A percentile compares a stretch with the other conserved stretches of the same genome.
These are phyloP conservation scores for Oncorhynchus clarkii DNA, from an alignment of 2,113 vertebrate species.

Conservation along the genomic window DNA sequence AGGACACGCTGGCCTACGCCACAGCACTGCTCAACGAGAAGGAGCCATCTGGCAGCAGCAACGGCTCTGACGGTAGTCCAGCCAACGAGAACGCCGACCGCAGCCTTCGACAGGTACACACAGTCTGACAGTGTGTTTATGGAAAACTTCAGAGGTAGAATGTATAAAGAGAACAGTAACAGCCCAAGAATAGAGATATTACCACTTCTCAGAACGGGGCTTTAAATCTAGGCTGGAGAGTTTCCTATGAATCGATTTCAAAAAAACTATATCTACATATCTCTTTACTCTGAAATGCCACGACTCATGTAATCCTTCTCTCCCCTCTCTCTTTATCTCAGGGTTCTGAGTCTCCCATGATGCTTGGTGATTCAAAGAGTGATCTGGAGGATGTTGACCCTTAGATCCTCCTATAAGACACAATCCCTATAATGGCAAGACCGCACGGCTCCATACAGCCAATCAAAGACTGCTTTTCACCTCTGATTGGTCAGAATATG, in stretches of 20 bases:
- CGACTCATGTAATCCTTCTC: not conserved
- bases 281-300: too few species aligned
- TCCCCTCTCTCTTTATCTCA: slow-evolving; percentile 50
- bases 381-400: slow-evolving; percentile 97
- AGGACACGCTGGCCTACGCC: slow-evolving; percentile 96
- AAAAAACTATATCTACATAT: too few species aligned
- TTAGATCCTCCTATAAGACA: slow-evolving; percentile 62
- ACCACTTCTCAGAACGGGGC: too few species aligned
- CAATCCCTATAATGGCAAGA: slow-evolving; percentile 53
- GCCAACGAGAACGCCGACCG: slow-evolving; percentile 91
- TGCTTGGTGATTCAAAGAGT: slow-evolving; percentile 93
- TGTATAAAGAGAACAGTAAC: too few species aligned
- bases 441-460: slow-evolving; percentile 54
- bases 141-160: too few species aligned
- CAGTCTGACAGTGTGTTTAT: too few species aligned
- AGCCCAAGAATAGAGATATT: too few species aligned
- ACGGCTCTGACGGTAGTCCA: slow-evolving; percentile 94
- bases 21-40: slow-evolving; percentile 97
- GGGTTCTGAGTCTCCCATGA: slow-evolving; percentile 98
- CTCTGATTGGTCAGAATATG: slow-evolving; percentile 63
- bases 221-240: too few species aligned
- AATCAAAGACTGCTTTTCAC: slow-evolving; percentile 56
- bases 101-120: slow-evolving; percentile 88
- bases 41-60: slow-evolving; percentile 97
- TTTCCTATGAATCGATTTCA: too few species aligned